phyloP scores from a whole-genome alignment of 2,888 invertebrate species.

The Stenurella melanura region DNA sequence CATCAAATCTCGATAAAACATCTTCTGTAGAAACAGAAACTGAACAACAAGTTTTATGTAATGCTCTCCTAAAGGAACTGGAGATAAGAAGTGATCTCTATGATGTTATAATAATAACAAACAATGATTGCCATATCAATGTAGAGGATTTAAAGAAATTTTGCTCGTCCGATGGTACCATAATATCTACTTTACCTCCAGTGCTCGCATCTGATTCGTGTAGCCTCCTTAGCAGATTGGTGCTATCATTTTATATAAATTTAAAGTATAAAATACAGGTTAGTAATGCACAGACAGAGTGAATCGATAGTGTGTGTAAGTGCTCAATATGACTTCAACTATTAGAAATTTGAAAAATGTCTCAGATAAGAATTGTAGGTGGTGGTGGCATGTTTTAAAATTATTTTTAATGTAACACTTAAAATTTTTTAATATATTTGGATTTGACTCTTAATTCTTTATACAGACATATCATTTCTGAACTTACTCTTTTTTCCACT shows the following conservation, averaged over 20 bases:
- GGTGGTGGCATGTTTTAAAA: no score
- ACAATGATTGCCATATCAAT: constrained; percentile 59
- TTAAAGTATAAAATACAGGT: constrained; percentile 73
- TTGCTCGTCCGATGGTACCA: constrained; percentile 60
- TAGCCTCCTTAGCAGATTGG: constrained; percentile 73
- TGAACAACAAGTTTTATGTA: constrained; percentile 45
- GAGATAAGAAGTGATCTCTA: constrained; percentile 64
- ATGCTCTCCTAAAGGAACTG: constrained; percentile 64
- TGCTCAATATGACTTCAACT: no score
- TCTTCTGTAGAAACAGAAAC: constrained; percentile 45
- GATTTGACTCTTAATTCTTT: no score
- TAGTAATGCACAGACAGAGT: no score
- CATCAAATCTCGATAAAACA: constrained; percentile 54
- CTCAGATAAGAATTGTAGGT: no score
- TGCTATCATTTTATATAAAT: constrained; percentile 74
- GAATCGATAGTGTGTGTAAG: no score
- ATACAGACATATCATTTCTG: no score
- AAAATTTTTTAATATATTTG: no score
- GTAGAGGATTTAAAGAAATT: constrained; percentile 60
- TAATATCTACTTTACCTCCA: constrained; percentile 74
- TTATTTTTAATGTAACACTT: no score
- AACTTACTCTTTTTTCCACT: no score
- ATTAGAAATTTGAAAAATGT: no score
- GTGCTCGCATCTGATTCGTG: constrained; percentile 74
- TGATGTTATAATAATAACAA: constrained; percentile 68